Evolutionary conservation across 2,888 invertebrate genomes (phyloP).

Genomic region (Nowickia ferox): DNA sequence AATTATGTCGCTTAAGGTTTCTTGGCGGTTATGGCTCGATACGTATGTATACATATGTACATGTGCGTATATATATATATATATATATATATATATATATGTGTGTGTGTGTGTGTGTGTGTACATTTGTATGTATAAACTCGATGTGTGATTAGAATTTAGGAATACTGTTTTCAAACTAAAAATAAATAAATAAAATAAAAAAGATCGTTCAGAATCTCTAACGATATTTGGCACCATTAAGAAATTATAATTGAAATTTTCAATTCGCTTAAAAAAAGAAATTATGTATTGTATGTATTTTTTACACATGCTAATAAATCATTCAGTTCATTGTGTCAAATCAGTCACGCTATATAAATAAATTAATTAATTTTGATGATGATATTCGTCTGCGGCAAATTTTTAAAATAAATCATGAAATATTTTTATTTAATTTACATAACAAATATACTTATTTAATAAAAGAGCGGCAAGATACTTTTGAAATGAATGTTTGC

Average conservation of each 20-base stretch:
- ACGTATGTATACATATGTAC: no score
- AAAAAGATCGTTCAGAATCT: no score
- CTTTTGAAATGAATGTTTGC: neutral
- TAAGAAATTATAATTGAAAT: conserved; percentile 3
- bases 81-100: no score
- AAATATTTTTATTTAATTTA: conserved; percentile 42
- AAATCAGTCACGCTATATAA: conserved; percentile 54
- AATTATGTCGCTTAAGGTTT: no score
- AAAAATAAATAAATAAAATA: no score
- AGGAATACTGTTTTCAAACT: no score
- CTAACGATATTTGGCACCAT: no score
- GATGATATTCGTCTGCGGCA: conserved; percentile 33
- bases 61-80: no score
- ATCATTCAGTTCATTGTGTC: conserved; percentile 39
- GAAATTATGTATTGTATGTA: neutral
- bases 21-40: no score
- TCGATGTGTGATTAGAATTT: no score
- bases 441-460: conserved; percentile 22
- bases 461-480: neutral
- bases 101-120: no score
- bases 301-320: conserved; percentile 16
- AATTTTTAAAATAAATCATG: conserved; percentile 26
- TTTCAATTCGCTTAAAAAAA: neutral
- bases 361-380: conserved; percentile 55
- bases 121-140: no score